Percentiles rank a stretch among this genome's conserved stretches.
phyloP scores from a whole-genome alignment of 2,797 vertebrate genomes.

The Coregonus suidteri region DNA sequence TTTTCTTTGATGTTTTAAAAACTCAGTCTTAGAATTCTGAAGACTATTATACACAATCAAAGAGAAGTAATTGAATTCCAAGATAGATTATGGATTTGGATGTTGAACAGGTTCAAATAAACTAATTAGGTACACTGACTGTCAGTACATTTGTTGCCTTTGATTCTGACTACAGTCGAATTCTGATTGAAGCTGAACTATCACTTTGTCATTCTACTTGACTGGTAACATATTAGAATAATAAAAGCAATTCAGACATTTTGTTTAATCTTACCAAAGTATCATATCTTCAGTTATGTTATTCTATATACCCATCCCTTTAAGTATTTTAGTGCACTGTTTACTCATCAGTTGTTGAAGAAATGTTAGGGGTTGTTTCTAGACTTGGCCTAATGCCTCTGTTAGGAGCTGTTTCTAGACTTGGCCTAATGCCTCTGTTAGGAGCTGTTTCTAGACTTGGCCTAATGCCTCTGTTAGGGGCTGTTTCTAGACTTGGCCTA shows the following conservation, averaged over 20 bases:
- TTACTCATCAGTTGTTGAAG: not conserved
- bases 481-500: not conserved
- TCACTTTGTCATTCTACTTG: not conserved
- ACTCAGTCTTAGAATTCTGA: slow-evolving; percentile 24
- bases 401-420: not conserved
- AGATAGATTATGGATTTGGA: slow-evolving; percentile 5
- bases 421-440: not conserved
- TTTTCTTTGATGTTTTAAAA: not conserved
- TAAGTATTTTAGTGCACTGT: not conserved
- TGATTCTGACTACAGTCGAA: not conserved
- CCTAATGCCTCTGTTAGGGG: not conserved
- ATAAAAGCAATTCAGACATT: not conserved
- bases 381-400: not conserved
- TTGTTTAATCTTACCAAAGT: not conserved
- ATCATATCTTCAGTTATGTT: not conserved
- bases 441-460: not conserved
- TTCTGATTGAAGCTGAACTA: not conserved
- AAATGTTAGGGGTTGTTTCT: not conserved
- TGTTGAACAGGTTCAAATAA: slow-evolving; percentile 6
- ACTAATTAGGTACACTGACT: not conserved
- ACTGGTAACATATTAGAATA: not conserved
- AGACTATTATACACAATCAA: slow-evolving; percentile 52
- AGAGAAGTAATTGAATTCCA: slow-evolving; percentile 34
- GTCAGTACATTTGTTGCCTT: not conserved
- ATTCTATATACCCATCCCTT: not conserved